Conservation (phyloP, 2,888 invertebrate genomes). For the Synergus itoensis region DNA sequence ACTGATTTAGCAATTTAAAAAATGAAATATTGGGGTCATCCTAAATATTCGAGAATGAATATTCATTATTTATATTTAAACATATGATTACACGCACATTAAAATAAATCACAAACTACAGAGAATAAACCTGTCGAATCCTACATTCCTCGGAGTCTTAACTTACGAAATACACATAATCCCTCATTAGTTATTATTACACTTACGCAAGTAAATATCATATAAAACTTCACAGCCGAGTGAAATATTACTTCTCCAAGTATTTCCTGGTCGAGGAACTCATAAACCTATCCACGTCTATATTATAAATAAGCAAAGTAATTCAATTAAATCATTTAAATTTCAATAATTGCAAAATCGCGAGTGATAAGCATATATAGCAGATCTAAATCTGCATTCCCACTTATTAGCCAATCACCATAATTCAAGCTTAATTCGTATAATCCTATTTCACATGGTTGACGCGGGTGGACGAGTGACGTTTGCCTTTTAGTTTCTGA, state of each 20-base stretch:
- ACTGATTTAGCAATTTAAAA: no score
- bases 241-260: neutral
- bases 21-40: no score
- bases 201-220: slow-evolving; percentile 13
- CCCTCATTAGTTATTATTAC: slow-evolving; percentile 12
- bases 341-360: slow-evolving; percentile 6
- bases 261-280: neutral
- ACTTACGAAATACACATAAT: slow-evolving; percentile 9
- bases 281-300: neutral
- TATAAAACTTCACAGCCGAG: neutral
- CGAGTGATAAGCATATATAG: neutral
- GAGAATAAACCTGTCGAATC: slow-evolving; percentile 23
- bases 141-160: neutral
- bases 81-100: slow-evolving; percentile 14
- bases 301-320: neutral
- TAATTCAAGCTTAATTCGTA: slow-evolving; percentile 3
- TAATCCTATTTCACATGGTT: slow-evolving; percentile 1
- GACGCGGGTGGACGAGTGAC: neutral
- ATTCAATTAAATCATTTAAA: neutral
- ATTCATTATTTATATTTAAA: neutral
- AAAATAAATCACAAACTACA: slow-evolving; percentile 6
- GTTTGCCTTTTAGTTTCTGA: slow-evolving; percentile 14
- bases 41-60: no score
- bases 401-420: slow-evolving; percentile 7
- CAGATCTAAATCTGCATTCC: slow-evolving; percentile 11